Evolutionary conservation across 2,797 vertebrate species (phyloP).

Genomic region (Liasis olivaceus): DNA sequence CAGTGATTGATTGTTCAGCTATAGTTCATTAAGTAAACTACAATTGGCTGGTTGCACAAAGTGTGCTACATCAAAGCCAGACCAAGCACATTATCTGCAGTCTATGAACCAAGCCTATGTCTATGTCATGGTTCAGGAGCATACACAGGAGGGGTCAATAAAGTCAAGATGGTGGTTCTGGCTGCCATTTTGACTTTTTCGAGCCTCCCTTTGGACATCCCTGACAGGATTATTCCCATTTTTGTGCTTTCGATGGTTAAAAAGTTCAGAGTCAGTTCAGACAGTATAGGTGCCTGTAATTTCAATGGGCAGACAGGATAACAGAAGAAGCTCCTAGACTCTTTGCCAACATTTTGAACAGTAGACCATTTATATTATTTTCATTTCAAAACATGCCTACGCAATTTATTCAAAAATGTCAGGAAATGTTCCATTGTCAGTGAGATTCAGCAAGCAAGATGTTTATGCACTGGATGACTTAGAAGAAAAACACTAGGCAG

Average conservation of each 20-base stretch:
- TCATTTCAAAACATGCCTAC: conserved; percentile 54
- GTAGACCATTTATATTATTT: conserved; percentile 49
- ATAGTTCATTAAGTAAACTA: not conserved
- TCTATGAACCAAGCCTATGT: not conserved
- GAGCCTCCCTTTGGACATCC: not conserved
- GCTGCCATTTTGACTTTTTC: not conserved
- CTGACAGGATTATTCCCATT: not conserved
- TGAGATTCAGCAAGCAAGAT: conserved; percentile 51
- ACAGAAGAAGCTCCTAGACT: conserved; percentile 30
- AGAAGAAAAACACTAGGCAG: conserved; percentile 52
- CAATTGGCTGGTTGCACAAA: not conserved
- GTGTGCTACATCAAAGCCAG: not conserved
- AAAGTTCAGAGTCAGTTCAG: not conserved
- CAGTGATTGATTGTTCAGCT: not conserved
- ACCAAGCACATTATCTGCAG: not conserved
- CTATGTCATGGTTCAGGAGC: not conserved
- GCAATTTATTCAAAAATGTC: conserved; percentile 44
- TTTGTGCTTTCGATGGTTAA: not conserved
- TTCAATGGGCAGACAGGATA: conserved; percentile 42
- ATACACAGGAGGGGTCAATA: not conserved
- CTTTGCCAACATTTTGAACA: conserved; percentile 46
- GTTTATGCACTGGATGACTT: conserved; percentile 41
- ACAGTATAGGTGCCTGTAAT: conserved; percentile 36
- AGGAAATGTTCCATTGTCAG: conserved; percentile 52
- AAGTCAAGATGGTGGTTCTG: not conserved